Base-by-base conservation (phyloP, 2,113 vertebrate genomes). In the Megaceryle maxima region DNA sequence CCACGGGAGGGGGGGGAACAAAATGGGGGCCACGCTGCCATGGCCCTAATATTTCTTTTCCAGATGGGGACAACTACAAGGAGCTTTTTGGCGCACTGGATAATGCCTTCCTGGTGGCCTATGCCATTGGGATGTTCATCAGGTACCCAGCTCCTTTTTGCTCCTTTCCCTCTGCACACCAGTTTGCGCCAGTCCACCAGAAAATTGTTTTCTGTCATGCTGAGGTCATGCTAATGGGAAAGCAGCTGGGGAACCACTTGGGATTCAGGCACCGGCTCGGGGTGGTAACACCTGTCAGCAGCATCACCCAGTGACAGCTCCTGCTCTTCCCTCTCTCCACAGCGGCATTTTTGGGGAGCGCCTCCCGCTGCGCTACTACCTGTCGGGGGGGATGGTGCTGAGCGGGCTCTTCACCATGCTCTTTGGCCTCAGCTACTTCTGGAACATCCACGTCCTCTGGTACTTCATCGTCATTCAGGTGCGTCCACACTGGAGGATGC, bases 71-170 rank as follows among this genome's bases (percentile, higher is more conserved):
- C 81, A 99, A 99, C 98, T 99, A 99, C 78, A 98, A 99, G 84
- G 98, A 98, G 11, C 96, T 99, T 41, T 99, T 99, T 66, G 99
- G 99, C 24, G 98, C 98, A 0, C 79, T 99, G 98, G 99, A 99
- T 90, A 99, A 99, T 3, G 99, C 98, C 88, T 99, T 99, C 96
- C 98, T 99, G 33, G 98, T 99, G 83, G 98, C 99, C 66, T 99
- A 99, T 0, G 99, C 99, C 87, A 97, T 99, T 0, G 99, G 99
- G 96, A 99, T 99, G 99, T 99, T 99, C 68, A 98, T 99, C 98
- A 99, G 99, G 99, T 99, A 90, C 88, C 13, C 67, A 37, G 19
- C 46, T 5, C 37, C 50, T 31, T 50, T 19, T 41, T 33, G 19
- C 4, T 37, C 37, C 35, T 41, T 50, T 29, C 41, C 59, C 39